A percentile compares a stretch with the other conserved stretches of the same genome.
phyloP scores from a whole-genome alignment of 2,113 vertebrate species.

The Axis porcinus region DNA sequence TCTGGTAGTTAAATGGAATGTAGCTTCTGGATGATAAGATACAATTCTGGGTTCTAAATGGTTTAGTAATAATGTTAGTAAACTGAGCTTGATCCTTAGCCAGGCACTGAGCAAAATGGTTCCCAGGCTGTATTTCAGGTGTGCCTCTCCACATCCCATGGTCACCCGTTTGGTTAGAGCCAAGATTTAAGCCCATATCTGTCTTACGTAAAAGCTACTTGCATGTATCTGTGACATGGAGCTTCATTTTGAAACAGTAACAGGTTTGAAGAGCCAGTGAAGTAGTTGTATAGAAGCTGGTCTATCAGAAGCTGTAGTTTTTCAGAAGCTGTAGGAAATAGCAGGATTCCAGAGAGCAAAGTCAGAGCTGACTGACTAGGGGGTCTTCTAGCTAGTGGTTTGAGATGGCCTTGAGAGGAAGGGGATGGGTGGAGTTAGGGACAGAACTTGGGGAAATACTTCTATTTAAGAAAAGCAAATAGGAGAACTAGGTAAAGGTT shows the following conservation, averaged over 20 bases:
- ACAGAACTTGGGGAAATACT: background rate
- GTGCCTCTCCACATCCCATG: background rate
- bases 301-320: background rate
- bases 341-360: background rate
- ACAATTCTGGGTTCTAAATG: background rate
- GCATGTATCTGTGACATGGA: background rate
- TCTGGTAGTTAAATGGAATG: background rate
- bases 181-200: background rate
- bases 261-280: background rate
- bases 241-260: background rate
- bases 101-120: background rate
- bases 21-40: background rate
- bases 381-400: background rate
- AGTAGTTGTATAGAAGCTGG: background rate
- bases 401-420: background rate
- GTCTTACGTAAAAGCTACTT: background rate
- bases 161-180: background rate
- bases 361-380: background rate
- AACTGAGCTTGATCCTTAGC: background rate
- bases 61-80: background rate
- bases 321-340: background rate
- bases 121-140: background rate
- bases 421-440: background rate
- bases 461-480: conserved; percentile 9
- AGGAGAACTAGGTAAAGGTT: background rate